These are phyloP conservation scores for Scomberomorus guttatus DNA, from an alignment of 2,797 vertebrate genomes.

Conservation along the genomic window DNA sequence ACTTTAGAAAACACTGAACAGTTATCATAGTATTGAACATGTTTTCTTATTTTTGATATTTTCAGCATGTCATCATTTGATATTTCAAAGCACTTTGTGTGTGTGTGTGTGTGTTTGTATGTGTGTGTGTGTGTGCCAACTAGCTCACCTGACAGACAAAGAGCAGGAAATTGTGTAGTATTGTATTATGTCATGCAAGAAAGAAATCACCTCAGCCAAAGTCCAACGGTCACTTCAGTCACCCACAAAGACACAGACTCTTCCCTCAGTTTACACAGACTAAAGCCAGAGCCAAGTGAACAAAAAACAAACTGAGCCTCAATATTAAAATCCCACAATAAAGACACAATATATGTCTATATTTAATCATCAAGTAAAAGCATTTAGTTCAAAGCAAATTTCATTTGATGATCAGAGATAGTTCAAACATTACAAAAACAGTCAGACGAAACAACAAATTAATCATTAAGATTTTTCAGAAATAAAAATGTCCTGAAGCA, in stretches of 20 bases:
- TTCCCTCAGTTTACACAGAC: neutral
- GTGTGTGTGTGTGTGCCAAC: slow-evolving; percentile 16
- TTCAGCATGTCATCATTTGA: neutral
- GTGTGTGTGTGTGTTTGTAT: slow-evolving; percentile 7
- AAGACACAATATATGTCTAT: neutral
- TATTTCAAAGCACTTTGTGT: neutral
- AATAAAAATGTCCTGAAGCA: neutral
- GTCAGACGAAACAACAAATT: neutral
- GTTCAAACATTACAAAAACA: neutral
- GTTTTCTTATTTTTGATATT: no score
- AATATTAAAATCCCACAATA: slow-evolving; percentile 5
- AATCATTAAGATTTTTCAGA: neutral
- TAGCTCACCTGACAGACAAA: slow-evolving; percentile 43
- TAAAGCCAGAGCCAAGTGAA: slow-evolving; percentile 20
- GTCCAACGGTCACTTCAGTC: slow-evolving; percentile 56
- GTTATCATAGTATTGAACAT: no score
- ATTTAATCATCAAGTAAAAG: neutral
- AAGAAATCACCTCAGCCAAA: slow-evolving; percentile 56
- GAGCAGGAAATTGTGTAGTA: slow-evolving; percentile 50
- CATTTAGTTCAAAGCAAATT: neutral
- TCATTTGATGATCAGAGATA: neutral
- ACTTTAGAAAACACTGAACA: neutral
- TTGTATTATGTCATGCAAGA: slow-evolving; percentile 58
- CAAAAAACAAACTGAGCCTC: neutral
- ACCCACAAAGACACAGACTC: slow-evolving; percentile 26